phyloP scores from a whole-genome alignment of 2,888 invertebrate species.

The Asteroscopus sphinx region DNA sequence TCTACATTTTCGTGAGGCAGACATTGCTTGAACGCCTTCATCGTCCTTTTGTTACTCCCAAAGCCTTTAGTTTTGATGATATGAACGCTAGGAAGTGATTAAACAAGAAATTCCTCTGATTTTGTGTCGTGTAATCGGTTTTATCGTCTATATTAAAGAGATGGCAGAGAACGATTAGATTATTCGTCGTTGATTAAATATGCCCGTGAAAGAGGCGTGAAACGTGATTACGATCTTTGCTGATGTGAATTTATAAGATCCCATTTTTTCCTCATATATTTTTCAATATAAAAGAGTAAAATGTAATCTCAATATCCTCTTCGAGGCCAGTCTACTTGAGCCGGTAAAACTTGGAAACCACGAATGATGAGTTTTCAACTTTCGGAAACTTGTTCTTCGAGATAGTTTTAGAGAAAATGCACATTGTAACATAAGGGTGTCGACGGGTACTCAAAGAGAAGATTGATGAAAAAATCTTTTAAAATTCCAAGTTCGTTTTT shows the following conservation, averaged over 20 bases:
- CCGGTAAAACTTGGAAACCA: slow-evolving; percentile 24
- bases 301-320: slow-evolving; percentile 25
- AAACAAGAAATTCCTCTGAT: slow-evolving; percentile 29
- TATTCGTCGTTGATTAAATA: slow-evolving; percentile 33
- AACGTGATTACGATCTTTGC: slow-evolving; percentile 21
- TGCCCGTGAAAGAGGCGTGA: slow-evolving; percentile 20
- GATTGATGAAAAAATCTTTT: slow-evolving; percentile 36
- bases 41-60: slow-evolving; percentile 58
- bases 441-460: slow-evolving; percentile 8
- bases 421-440: slow-evolving; percentile 27
- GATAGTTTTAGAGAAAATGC: slow-evolving; percentile 42
- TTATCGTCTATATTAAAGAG: slow-evolving; percentile 8
- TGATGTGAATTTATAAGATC: slow-evolving; percentile 1
- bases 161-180: slow-evolving; percentile 20
- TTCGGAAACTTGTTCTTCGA: slow-evolving; percentile 33
- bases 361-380: slow-evolving; percentile 44
- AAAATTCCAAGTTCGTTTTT: slow-evolving; percentile 5
- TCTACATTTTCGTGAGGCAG: slow-evolving; percentile 71
- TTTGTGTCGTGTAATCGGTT: slow-evolving; percentile 29
- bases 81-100: slow-evolving; percentile 39
- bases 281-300: slow-evolving; percentile 8
- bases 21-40: slow-evolving; percentile 55
- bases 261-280: background rate
- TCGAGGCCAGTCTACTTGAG: slow-evolving; percentile 16
- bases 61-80: slow-evolving; percentile 46